Evolutionary conservation across 92 coral and sea anemone species (phyloP).

Genomic region (Epizoanthus fatuus): DNA sequence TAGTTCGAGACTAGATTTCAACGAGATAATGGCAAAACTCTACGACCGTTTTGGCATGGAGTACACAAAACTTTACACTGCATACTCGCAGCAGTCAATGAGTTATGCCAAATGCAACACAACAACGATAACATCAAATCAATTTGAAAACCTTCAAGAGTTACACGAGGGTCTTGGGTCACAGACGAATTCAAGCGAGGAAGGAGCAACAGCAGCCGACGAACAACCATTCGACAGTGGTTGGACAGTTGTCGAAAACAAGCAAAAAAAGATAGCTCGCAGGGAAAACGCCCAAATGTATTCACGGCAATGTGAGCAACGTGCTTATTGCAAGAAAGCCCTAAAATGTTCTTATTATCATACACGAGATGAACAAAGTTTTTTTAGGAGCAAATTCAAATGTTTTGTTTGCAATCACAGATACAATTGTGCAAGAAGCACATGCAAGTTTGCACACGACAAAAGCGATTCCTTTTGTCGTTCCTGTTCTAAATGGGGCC

Average conservation of each 20-base stretch:
- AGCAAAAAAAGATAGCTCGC: not conserved
- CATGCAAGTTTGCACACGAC: conserved; percentile 39
- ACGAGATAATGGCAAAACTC: not conserved
- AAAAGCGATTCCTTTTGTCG: conserved; percentile 37
- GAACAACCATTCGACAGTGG: too few species aligned
- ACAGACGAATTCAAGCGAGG: too few species aligned
- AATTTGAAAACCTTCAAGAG: too few species aligned
- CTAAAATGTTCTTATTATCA: too few species aligned
- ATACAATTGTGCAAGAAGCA: conserved; percentile 15
- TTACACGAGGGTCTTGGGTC: too few species aligned
- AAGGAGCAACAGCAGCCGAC: too few species aligned
- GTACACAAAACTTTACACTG: not conserved
- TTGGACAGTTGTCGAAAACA: too few species aligned
- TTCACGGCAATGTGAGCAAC: too few species aligned
- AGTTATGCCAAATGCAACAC: too few species aligned
- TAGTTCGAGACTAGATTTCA: not conserved
- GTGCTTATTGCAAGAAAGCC: too few species aligned
- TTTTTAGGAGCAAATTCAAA: not conserved
- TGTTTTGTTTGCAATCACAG: not conserved
- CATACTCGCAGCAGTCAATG: not conserved
- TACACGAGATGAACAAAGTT: conserved; percentile 19
- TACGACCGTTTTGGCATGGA: not conserved
- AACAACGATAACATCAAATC: too few species aligned
- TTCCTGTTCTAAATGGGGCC: conserved; percentile 53
- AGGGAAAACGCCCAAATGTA: too few species aligned